Conservation (phyloP, 2,888 invertebrate species). For the Ctenicera cuprea region DNA sequence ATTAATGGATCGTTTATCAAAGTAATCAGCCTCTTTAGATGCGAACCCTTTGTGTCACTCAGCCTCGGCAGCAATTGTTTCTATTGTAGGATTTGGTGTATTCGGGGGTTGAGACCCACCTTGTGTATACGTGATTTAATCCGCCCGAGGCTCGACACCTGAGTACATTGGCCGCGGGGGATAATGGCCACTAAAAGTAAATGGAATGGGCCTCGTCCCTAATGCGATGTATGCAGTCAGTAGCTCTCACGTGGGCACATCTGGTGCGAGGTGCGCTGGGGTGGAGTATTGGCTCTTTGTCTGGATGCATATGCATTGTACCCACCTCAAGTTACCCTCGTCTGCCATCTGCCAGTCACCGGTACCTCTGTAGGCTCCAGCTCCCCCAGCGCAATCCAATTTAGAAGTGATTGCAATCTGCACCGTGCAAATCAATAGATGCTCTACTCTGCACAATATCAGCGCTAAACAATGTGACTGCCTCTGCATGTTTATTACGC, state of each 20-base stretch:
- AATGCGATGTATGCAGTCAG: conserved; percentile 60
- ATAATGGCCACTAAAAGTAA: conserved; percentile 72
- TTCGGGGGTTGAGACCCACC: conserved; percentile 46
- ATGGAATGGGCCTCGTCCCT: conserved; percentile 68
- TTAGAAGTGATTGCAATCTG: conserved; percentile 72
- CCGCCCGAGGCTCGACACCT: conserved; percentile 72
- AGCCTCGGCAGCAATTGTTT: conserved; percentile 65
- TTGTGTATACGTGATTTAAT: conserved; percentile 70
- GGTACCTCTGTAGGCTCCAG: conserved; percentile 62
- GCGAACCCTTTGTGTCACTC: conserved; percentile 62
- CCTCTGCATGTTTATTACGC: conserved; percentile 43
- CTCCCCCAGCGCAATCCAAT: conserved; percentile 70
- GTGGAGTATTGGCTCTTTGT: conserved; percentile 66
- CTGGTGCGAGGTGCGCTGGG: conserved; percentile 67
- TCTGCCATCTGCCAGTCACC: conserved; percentile 73
- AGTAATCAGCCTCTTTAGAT: conserved; percentile 69
- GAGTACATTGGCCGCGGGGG: conserved; percentile 72
- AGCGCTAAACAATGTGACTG: conserved; percentile 47
- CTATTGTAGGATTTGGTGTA: conserved; percentile 63
- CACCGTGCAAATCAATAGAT: conserved; percentile 67
- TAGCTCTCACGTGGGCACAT: conserved; percentile 69
- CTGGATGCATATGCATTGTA: conserved; percentile 72
- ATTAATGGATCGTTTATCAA: conserved; percentile 72
- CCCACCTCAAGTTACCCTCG: conserved; percentile 72
- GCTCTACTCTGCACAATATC: conserved; percentile 50